Percentiles rank a stretch among this genome's conserved stretches.
Evolutionary conservation across 1,140 invertebrate species (phyloP).

Genomic region (Brachionus koreanus): DNA sequence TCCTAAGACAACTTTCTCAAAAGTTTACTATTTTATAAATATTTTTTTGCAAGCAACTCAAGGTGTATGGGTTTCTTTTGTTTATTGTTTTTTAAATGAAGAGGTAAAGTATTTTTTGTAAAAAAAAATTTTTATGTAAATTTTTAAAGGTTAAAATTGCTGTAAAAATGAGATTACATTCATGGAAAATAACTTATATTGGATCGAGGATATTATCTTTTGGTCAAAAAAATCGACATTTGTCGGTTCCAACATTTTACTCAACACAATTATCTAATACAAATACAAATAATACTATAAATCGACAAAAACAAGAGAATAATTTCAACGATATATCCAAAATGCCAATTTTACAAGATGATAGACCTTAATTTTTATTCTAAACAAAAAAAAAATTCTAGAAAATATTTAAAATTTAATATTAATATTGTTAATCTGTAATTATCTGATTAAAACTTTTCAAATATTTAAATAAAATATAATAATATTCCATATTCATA

Average conservation of each 20-base stretch:
- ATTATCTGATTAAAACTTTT: too few species aligned
- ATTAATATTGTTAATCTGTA: too few species aligned
- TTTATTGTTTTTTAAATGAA: constrained; percentile 62
- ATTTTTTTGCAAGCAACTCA: constrained; percentile 48
- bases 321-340: background rate
- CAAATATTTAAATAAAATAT: too few species aligned
- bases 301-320: background rate
- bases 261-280: constrained; percentile 28
- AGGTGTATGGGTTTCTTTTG: constrained; percentile 61
- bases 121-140: background rate
- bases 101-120: constrained; percentile 53
- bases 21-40: constrained; percentile 35
- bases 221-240: background rate
- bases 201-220: background rate
- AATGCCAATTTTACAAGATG: constrained; percentile 23
- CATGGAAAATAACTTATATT: constrained; percentile 38
- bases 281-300: constrained; percentile 3
- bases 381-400: too few species aligned
- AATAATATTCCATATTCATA: too few species aligned
- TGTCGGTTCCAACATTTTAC: constrained; percentile 36
- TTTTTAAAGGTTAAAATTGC: constrained; percentile 19
- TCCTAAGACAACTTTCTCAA: background rate
- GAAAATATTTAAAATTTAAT: too few species aligned
- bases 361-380: background rate
- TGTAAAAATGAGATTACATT: constrained; percentile 4